A percentile compares a stretch with the other conserved stretches of the same genome.
Evolutionary conservation across 2,888 invertebrate genomes (phyloP).

Genomic region (Buathra laborator): DNA sequence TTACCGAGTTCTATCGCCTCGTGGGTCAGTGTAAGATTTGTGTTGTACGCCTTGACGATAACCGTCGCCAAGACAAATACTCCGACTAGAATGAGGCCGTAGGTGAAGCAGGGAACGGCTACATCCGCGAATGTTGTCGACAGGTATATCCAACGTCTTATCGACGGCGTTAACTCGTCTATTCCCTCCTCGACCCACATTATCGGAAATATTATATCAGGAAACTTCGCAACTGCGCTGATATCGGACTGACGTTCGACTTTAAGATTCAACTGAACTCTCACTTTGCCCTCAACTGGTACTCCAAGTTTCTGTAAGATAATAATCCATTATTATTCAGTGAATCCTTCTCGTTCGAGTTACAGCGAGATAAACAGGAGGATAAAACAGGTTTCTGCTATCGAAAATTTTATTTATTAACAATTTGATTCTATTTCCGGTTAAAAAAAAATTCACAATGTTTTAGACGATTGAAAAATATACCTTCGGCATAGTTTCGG

Average conservation of each 20-base stretch:
- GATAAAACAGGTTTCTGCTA: not conserved
- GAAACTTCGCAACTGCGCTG: conserved; percentile 91
- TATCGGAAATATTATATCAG: conserved; percentile 93
- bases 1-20: conserved; percentile 93
- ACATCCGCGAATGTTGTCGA: conserved; percentile 92
- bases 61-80: conserved; percentile 88
- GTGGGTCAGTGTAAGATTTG: conserved; percentile 90
- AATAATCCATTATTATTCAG: not conserved
- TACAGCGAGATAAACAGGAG: not conserved
- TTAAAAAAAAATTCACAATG: too few species aligned
- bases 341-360: not conserved
- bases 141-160: conserved; percentile 92
- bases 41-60: conserved; percentile 92
- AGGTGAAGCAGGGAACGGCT: conserved; percentile 90
- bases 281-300: conserved; percentile 92
- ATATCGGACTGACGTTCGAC: conserved; percentile 91
- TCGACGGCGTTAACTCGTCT: conserved; percentile 92
- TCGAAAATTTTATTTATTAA: too few species aligned
- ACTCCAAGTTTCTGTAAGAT: conserved; percentile 92
- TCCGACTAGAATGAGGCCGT: conserved; percentile 91
- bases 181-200: conserved; percentile 97
- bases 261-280: conserved; percentile 93
- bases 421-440: too few species aligned
- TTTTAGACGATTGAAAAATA: too few species aligned
- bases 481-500: too few species aligned